Percentiles rank a stretch among this genome's conserved stretches.
These are phyloP conservation scores for Ferrisia virgata DNA, from an alignment of 2,888 invertebrate genomes.

Conservation along the genomic window DNA sequence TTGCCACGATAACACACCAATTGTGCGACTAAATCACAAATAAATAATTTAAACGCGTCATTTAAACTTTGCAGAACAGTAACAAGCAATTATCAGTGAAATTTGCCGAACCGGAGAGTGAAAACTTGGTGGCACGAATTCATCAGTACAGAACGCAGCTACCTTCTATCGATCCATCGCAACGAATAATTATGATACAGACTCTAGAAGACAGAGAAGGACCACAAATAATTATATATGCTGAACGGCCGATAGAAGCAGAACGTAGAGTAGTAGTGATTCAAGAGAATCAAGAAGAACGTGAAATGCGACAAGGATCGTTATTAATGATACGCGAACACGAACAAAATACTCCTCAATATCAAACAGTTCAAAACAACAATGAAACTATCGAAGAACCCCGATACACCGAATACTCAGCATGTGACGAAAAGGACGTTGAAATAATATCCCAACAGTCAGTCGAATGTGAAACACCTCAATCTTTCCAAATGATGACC, in stretches of 20 bases:
- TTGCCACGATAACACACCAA: too few relatives aligned
- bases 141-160: slow-evolving; percentile 5
- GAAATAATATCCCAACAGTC: not conserved
- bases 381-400: not conserved
- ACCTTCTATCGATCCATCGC: not conserved
- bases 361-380: slow-evolving; percentile 20
- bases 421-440: slow-evolving; percentile 10
- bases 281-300: slow-evolving; percentile 21
- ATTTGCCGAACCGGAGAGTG: slow-evolving; percentile 31
- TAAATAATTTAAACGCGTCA: too few relatives aligned
- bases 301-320: not conserved
- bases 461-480: slow-evolving; percentile 8
- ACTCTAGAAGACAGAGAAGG: slow-evolving; percentile 12
- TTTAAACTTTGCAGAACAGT: slow-evolving; percentile 31
- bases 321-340: slow-evolving; percentile 36
- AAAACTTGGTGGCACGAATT: not conserved
- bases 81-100: slow-evolving; percentile 9
- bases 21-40: too few relatives aligned
- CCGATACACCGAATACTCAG: slow-evolving; percentile 21
- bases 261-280: not conserved
- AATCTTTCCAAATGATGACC: slow-evolving; percentile 28
- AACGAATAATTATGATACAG: slow-evolving; percentile 34
- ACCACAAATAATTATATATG: slow-evolving; percentile 13
- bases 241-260: not conserved
- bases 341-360: slow-evolving; percentile 29